Conservation (phyloP, 2,113 vertebrate genomes). For the Macquaria ambigua region DNA sequence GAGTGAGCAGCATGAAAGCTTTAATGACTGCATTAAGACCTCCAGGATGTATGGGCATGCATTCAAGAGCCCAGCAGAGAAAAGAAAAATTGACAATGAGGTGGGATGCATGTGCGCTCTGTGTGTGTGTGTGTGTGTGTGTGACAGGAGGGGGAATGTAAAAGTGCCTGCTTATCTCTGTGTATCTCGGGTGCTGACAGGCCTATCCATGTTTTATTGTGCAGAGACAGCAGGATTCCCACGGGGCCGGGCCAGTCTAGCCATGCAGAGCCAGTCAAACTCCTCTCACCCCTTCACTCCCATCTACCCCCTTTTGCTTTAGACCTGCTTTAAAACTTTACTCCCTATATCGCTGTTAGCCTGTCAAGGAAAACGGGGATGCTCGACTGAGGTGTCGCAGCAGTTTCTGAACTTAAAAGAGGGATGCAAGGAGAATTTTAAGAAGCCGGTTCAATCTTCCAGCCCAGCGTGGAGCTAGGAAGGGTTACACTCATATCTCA, state of each 20-base stretch:
- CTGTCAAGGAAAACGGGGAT: constrained; percentile 11
- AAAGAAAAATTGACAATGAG: constrained; percentile 65
- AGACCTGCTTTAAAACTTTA: constrained; percentile 34
- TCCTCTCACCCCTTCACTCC: constrained; percentile 10
- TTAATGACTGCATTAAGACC: constrained; percentile 73
- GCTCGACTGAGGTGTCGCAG: constrained; percentile 2
- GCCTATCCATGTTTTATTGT: constrained; percentile 81
- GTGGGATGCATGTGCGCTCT: constrained; percentile 35
- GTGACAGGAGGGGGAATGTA: constrained; percentile 47
- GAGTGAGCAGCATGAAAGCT: constrained; percentile 72
- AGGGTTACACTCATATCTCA: constrained; percentile 25
- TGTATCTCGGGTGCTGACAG: constrained; percentile 80
- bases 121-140: constrained; percentile 33
- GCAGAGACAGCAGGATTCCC: constrained; percentile 68
- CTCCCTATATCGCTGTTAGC: constrained; percentile 3
- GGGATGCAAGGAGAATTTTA: constrained; percentile 23
- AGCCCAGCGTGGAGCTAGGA: constrained; percentile 26
- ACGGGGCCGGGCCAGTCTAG: constrained; percentile 66
- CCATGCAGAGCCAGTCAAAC: constrained; percentile 62
- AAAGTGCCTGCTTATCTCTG: constrained; percentile 76
- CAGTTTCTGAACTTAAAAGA: constrained; percentile 26
- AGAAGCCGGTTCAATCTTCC: constrained; percentile 45
- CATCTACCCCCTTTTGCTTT: constrained; percentile 18
- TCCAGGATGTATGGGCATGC: constrained; percentile 63
- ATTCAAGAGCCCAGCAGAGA: constrained; percentile 64